Evolutionary conservation across 2,888 invertebrate species (phyloP).

Genomic region (Acholoe squamosa): DNA sequence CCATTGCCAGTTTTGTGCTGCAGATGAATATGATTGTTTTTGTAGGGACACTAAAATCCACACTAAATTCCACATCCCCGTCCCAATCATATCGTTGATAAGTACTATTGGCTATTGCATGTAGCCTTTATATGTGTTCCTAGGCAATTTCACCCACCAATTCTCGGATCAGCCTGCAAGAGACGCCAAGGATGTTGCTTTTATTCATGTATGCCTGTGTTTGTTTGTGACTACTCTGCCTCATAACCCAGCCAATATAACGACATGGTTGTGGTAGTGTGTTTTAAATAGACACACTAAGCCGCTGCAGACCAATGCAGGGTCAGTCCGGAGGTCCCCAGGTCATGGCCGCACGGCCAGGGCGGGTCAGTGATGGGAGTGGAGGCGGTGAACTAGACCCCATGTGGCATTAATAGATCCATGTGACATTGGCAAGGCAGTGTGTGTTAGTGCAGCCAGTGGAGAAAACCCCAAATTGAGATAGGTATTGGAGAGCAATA

Average conservation of each 20-base stretch:
- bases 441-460: background rate
- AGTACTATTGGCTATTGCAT: background rate
- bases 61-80: no score
- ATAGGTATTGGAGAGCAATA: background rate
- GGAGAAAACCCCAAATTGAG: no score
- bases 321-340: background rate
- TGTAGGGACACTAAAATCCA: no score
- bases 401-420: conserved; percentile 13
- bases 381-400: conserved; percentile 7
- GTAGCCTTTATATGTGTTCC: background rate
- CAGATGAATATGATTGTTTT: no score
- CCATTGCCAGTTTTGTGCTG: no score
- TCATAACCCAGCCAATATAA: background rate
- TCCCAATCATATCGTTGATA: no score
- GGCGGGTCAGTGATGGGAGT: background rate
- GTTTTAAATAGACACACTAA: background rate
- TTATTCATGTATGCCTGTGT: background rate
- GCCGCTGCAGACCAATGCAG: background rate
- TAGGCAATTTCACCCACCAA: background rate
- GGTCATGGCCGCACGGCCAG: background rate
- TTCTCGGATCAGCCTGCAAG: background rate
- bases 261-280: background rate
- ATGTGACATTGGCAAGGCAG: background rate
- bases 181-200: background rate
- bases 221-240: conserved; percentile 11